These are phyloP conservation scores for Beaufortia kweichowensis DNA, from an alignment of 2,113 vertebrate genomes.

Conservation along the genomic window DNA sequence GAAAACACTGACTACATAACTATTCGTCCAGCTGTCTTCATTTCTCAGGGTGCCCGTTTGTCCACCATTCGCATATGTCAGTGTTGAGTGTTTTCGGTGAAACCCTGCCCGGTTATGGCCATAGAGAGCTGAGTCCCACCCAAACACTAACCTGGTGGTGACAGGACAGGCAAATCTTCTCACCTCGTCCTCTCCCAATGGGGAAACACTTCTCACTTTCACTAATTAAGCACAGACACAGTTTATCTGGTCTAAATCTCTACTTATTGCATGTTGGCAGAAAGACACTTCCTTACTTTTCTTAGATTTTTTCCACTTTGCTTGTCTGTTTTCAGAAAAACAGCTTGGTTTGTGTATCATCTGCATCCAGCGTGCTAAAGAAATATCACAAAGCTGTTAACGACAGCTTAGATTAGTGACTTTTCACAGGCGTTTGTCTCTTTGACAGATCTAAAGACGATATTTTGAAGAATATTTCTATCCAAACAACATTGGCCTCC, in stretches of 20 bases:
- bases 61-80: background rate
- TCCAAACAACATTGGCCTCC: no score
- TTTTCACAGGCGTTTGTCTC: constrained; percentile 58
- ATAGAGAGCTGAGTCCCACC: constrained; percentile 31
- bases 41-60: constrained; percentile 10
- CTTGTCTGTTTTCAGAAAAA: background rate
- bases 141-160: constrained; percentile 50
- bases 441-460: constrained; percentile 62
- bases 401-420: constrained; percentile 45
- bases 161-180: constrained; percentile 40
- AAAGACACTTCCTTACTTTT: constrained; percentile 14
- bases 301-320: background rate
- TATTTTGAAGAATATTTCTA: no score
- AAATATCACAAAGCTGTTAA: constrained; percentile 39
- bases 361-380: constrained; percentile 25
- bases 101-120: constrained; percentile 34
- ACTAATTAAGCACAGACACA: constrained; percentile 11
- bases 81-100: constrained; percentile 30
- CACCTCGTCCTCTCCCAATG: constrained; percentile 27
- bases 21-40: constrained; percentile 18
- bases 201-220: constrained; percentile 25
- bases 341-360: background rate
- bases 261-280: constrained; percentile 16
- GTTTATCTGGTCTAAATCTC: constrained; percentile 34
- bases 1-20: constrained; percentile 17